Percentiles rank a stretch among this genome's conserved stretches.
These are phyloP conservation scores for Phalangium opilio DNA, from an alignment of 2,888 invertebrate species.

Conservation along the genomic window DNA sequence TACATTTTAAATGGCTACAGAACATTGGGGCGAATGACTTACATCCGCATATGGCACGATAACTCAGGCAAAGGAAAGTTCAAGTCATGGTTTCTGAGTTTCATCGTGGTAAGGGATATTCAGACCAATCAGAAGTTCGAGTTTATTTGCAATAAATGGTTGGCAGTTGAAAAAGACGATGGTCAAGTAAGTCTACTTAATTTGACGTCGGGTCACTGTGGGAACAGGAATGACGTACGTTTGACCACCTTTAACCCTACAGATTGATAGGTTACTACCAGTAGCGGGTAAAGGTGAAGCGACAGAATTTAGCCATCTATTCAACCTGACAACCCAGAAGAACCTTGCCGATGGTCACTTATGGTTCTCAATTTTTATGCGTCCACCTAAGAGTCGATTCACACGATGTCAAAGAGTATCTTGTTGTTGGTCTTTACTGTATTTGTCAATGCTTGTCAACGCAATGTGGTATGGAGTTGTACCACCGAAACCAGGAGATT, in stretches of 20 bases:
- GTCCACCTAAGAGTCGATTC: slow-evolving; percentile 36
- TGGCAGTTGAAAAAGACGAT: slow-evolving; percentile 36
- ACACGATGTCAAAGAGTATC: slow-evolving; percentile 35
- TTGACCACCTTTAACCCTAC: slow-evolving; percentile 1
- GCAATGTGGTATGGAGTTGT: slow-evolving; percentile 36
- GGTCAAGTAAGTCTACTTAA: slow-evolving; percentile 26
- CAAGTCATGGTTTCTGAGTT: slow-evolving; percentile 33
- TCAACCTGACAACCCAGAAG: slow-evolving; percentile 30
- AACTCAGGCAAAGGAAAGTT: slow-evolving; percentile 34
- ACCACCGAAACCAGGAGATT: slow-evolving; percentile 22
- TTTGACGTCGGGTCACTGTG: too few species aligned
- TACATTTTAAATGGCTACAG: slow-evolving; percentile 21
- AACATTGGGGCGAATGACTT: slow-evolving; percentile 33
- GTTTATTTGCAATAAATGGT: slow-evolving; percentile 34
- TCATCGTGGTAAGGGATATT: slow-evolving; percentile 32
- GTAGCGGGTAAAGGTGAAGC: slow-evolving; percentile 35
- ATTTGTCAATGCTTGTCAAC: slow-evolving; percentile 37
- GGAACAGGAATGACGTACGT: too few species aligned
- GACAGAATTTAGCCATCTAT: slow-evolving; percentile 34
- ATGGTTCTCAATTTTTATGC: slow-evolving; percentile 38
- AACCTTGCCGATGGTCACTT: slow-evolving; percentile 37
- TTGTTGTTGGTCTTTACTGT: slow-evolving; percentile 36
- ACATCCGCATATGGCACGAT: slow-evolving; percentile 38
- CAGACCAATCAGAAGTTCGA: slow-evolving; percentile 33
- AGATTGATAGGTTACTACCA: slow-evolving; percentile 38